Evolutionary conservation across 2,888 invertebrate species (phyloP).

Genomic region (Candidula unifasciata): DNA sequence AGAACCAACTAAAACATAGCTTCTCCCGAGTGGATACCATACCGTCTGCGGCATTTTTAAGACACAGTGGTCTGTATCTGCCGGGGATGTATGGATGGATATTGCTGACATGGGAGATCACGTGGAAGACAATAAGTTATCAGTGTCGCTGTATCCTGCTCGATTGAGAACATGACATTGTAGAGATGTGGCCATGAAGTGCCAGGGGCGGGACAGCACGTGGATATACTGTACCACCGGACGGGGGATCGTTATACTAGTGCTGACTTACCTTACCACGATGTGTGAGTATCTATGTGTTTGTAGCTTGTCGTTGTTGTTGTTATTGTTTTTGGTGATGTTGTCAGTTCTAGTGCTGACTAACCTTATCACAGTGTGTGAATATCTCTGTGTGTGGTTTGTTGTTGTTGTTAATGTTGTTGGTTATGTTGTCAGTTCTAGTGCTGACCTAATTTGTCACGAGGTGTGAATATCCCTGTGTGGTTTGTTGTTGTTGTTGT

Average conservation of each 20-base stretch:
- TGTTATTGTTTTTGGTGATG: neutral
- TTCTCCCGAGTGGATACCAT: too few relatives aligned
- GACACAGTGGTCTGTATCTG: too few relatives aligned
- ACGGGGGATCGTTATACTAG: neutral
- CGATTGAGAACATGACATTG: slow-evolving; percentile 1
- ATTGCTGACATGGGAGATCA: neutral
- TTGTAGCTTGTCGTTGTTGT: too few relatives aligned
- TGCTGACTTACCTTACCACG: neutral
- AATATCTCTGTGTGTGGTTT: too few relatives aligned
- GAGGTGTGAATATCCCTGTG: too few relatives aligned
- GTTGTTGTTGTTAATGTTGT: too few relatives aligned
- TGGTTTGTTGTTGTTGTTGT: too few relatives aligned
- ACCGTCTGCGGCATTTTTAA: too few relatives aligned
- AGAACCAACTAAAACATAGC: too few relatives aligned
- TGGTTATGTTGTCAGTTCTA: too few relatives aligned
- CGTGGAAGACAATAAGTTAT: neutral
- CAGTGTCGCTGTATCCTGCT: neutral
- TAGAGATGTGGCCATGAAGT: slow-evolving; percentile 25
- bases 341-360: too few relatives aligned
- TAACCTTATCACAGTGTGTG: neutral
- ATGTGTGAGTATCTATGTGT: neutral
- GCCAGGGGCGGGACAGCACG: slow-evolving; percentile 4
- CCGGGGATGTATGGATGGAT: neutral
- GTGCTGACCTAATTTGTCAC: too few relatives aligned
- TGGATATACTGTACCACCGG: slow-evolving; percentile 25